Conservation (phyloP, 2,888 invertebrate species). For the Drosophila longiperda region DNA sequence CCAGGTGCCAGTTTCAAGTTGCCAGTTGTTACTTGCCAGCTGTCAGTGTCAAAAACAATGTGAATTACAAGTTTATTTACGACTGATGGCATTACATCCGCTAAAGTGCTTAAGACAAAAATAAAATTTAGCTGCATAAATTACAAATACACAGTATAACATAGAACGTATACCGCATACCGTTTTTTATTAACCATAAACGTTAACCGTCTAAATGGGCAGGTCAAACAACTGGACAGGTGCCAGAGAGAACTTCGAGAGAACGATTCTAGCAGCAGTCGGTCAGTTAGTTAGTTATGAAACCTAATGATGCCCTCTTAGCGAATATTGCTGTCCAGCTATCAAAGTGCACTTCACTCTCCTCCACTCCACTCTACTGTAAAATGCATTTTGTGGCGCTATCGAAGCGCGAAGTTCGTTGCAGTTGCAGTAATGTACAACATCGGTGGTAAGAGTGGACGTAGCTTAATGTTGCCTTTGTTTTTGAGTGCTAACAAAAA, state of each 20-base stretch:
- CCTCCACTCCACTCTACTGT: background rate
- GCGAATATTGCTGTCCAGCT: slow-evolving; percentile 50
- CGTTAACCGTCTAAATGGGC: slow-evolving; percentile 5
- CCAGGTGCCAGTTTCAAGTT: slow-evolving; percentile 63
- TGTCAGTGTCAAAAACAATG: slow-evolving; percentile 80
- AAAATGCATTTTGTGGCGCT: slow-evolving; percentile 61
- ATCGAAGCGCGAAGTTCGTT: slow-evolving; percentile 68
- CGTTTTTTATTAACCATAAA: background rate
- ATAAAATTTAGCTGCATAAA: slow-evolving; percentile 58
- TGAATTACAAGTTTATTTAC: slow-evolving; percentile 78
- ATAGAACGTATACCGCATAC: background rate
- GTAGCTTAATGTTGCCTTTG: background rate
- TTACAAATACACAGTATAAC: slow-evolving; percentile 34
- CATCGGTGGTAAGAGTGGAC: background rate
- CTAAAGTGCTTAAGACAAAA: slow-evolving; percentile 45
- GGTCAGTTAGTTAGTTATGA: slow-evolving; percentile 63
- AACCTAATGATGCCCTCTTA: slow-evolving; percentile 78
- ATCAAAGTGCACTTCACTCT: slow-evolving; percentile 50
- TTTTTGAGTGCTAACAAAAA: slow-evolving; percentile 12
- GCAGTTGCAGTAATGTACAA: slow-evolving; percentile 2
- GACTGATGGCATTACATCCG: slow-evolving; percentile 70
- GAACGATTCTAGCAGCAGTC: background rate
- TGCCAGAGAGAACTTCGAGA: slow-evolving; percentile 3
- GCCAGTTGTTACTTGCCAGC: slow-evolving; percentile 48
- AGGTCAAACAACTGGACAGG: slow-evolving; percentile 20